phyloP scores from a whole-genome alignment of 2,113 vertebrate species.

The Myrmophylax atrothorax region DNA sequence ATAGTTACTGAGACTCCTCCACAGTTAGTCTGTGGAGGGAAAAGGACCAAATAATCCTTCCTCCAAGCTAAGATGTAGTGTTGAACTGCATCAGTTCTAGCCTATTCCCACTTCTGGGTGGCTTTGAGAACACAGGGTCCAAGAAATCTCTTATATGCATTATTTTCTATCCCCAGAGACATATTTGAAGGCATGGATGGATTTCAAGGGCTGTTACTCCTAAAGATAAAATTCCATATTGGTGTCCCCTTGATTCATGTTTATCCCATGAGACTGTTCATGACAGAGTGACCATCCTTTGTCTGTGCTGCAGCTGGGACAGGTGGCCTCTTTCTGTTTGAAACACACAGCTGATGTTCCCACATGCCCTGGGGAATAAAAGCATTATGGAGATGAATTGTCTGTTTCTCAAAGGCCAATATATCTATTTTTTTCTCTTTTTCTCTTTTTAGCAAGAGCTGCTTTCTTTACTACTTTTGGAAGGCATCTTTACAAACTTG shows the following conservation, averaged over 20 bases:
- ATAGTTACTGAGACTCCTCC: background rate
- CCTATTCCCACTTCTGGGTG: background rate
- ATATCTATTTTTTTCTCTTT: too few species aligned
- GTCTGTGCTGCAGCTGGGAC: background rate
- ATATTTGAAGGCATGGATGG: background rate
- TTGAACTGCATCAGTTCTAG: background rate
- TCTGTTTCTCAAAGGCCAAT: background rate
- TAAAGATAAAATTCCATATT: background rate
- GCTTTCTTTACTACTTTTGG: background rate
- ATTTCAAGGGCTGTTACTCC: slow-evolving; percentile 6
- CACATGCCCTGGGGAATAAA: background rate
- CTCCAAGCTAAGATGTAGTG: background rate
- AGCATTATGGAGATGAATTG: slow-evolving; percentile 25
- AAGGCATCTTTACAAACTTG: background rate
- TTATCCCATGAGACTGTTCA: background rate
- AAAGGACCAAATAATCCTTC: background rate
- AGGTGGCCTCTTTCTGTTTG: slow-evolving; percentile 10
- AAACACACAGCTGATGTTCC: slow-evolving; percentile 20
- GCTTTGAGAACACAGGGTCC: background rate
- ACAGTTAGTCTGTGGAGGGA: background rate
- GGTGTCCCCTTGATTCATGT: background rate
- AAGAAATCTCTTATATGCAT: background rate
- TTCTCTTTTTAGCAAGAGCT: background rate
- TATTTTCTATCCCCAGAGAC: background rate
- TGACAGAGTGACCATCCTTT: background rate